These are phyloP conservation scores for Holcopasites calliopsidis DNA, from an alignment of 1,140 invertebrate genomes.

Conservation along the genomic window DNA sequence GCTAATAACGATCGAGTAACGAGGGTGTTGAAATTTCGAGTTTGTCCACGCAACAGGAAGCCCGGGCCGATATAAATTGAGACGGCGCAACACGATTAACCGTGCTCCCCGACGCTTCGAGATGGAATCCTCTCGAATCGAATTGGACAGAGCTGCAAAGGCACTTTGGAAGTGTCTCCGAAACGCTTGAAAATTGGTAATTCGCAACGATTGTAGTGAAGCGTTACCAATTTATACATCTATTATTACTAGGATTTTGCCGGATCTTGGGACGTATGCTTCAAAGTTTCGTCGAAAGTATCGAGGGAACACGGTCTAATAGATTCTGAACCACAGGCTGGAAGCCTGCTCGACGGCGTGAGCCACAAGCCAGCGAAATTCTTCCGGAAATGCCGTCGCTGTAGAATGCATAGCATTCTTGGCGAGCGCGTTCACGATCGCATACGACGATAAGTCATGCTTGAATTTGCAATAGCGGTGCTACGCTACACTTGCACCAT, in stretches of 20 bases:
- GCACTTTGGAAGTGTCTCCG: background rate
- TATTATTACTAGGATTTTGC: no score
- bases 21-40: background rate
- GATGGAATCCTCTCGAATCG: background rate
- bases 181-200: background rate
- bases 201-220: no score
- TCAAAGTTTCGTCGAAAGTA: background rate
- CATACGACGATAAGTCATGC: constrained; percentile 28
- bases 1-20: background rate
- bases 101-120: background rate
- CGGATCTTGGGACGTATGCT: no score
- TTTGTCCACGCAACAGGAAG: background rate
- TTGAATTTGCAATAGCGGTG: constrained; percentile 23
- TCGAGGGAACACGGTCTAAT: constrained; percentile 20
- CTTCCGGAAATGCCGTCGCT: background rate
- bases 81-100: background rate
- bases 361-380: constrained; percentile 8
- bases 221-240: no score
- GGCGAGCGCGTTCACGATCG: constrained; percentile 10
- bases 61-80: background rate
- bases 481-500: background rate
- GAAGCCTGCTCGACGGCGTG: constrained; percentile 1
- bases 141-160: background rate
- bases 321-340: constrained; percentile 11
- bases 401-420: constrained; percentile 4